Evolutionary conservation across 2,888 invertebrate species (phyloP), one percentile per base, ranked within the genome.

Genomic region (Tenthredo scrophulariae): DNA sequence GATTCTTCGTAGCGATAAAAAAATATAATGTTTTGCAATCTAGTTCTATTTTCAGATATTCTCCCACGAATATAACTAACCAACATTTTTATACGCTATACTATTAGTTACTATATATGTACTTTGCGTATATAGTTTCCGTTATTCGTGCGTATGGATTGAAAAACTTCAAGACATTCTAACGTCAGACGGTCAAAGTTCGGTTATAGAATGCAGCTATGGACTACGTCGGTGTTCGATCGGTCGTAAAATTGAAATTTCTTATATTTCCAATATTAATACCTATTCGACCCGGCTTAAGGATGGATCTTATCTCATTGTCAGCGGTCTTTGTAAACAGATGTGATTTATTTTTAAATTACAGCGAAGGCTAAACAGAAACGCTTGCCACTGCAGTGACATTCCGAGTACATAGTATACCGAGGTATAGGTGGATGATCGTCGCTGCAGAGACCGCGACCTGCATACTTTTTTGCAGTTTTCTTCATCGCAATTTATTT

Each of bases 321-420:
- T 54, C 54, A 43, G 18, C 43, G 43, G 72, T 26, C 72, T 74
- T 26, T 22, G n/a, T 26, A 43, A 74, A 74, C 43, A 43, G 43
- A n/a, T 74, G 72, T 13, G 72, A 74, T 74, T 43, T 74, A 74
- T 74, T 74, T 74, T 74, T 74, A 74, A 74, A 74, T 15, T 26
- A 37, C 70, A 37, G 18, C 70, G 70, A 70, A 70, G 70, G 70
- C 18, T 37, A 6, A 40, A 70, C 70, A 70, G 7, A 54, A 37
- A 37, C 37, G 7, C 37, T 37, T 18, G 70, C 70, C 6, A 18
- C 37, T 37, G 18, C 70, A 70, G 37, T 70, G 70, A 37, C 70
- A 70, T 70, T 70, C 26, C 62, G 62, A 70, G 70, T 37, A 9
- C 18, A 70, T 54, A 54, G 54, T 54, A n/a, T n/a, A n/a, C 18